Base-by-base conservation (phyloP, 2,797 vertebrate genomes). In the Pelochelys cantorii region DNA sequence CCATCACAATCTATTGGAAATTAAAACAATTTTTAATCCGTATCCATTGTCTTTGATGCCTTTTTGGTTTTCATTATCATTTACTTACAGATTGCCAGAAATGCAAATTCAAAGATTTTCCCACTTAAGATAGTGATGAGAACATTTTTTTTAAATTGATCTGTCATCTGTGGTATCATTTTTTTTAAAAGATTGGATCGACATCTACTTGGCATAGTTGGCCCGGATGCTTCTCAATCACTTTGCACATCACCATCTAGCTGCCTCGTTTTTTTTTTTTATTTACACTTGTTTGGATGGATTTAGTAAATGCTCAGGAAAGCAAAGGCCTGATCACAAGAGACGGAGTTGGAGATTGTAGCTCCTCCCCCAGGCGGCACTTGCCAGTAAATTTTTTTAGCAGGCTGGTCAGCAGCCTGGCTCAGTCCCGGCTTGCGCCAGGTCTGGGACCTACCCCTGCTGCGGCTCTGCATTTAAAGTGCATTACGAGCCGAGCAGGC, bases 11-110 rank as follows among this genome's bases (percentile, higher is more conserved):
- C 71, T 59, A 82, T 0, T 48, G 88, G 85, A 93, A 92, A n/a
- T 79, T 90, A 11, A 85, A 80, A 11, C 10, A 48, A 62, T 12
- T 62, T 79, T 71, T 90, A 29, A 71, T 65, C 81, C 81, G 4
- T 68, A 82, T 77, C 86, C 62, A 55, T 83, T 81, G 56, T 42
- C 90, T 42, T 93, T 83, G 81, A 68, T 52, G 79, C 62, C 87
- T 90, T 94, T 48, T 48, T 84, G 52, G 17, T 84, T 90, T 90
- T 84, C 53, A 13, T 2, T 17, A 54, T 42, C 79, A 42, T 62
- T 20, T 60, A 71, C 77, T 11, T n/a, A 5, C 6, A 88, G 5
- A 75, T 11, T 25, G 37, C 2, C 11, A 37, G 86, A 91, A 91
- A 86, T 82, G 48, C 22, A 79, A 88, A 7, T 11, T 80, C 80